Evolutionary conservation across 2,888 invertebrate species (phyloP), one percentile per base, ranked within the genome.

Genomic region (Lithophane ornitopus): DNA sequence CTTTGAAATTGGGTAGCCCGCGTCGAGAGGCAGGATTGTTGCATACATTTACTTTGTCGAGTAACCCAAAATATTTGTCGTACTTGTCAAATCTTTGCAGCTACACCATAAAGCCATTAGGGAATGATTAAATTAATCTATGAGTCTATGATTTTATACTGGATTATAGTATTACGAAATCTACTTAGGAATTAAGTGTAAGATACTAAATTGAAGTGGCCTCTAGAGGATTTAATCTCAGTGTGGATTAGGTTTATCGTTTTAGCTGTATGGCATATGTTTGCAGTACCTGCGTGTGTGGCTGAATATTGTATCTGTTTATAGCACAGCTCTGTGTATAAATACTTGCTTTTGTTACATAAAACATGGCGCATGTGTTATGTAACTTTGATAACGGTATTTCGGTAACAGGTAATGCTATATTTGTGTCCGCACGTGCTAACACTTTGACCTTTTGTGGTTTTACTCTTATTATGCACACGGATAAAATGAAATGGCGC

Each of bases 1-100:
- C 85, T 80, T 79, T 58, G 54, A 74, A 82, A 74, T 79, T 80
- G 68, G 67, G 61, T 78, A 54, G 59, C 14, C 34, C 41, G 16
- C 52, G n/a, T 44, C 26, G n/a, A 59, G n/a, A 28, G 58, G 44
- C 49, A 74, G 59, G 22, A 70, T 49, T 74, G 41, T 28, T 39
- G 56, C 83, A 77, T 73, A 81, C n/a, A 84, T 80, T 78, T 79
- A 76, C 62, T 79, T 78, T 59, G 46, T 62, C 68, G 72, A 70
- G 49, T 73, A 66, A 74, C 62, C 74, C 62, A 72, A 78, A 80
- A 76, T 85, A 78, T 81, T 74, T 61, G 61, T 72, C 49, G 61
- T 80, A 73, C 70, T 62, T 66, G 72, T 70, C 72, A 72, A 85
- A 78, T 74, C 67, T 81, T 76, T 59, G 49, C 59, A 28, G 26